Base-by-base conservation (phyloP, 1,140 invertebrate species). In the Mactra quadrangularis region DNA sequence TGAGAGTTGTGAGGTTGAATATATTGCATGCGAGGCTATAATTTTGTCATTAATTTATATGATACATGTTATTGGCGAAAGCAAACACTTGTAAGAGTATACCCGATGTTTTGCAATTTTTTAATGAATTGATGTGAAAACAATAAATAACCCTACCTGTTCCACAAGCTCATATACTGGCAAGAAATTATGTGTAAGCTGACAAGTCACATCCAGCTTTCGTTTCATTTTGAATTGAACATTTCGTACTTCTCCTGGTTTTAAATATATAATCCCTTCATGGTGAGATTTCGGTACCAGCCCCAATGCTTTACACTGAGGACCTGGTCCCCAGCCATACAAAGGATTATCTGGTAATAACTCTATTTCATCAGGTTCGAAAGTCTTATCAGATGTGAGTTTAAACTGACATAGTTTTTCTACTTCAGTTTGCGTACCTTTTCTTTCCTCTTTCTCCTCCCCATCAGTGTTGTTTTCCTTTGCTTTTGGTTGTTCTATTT, bases 321-420 rank as follows among this genome's bases (percentile, higher is more conserved):
- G 72, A 7, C 72, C 70, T 6, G 82, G 82, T 57, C 82, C 82
- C 82, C 82, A 84, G 1, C 82, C 82, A 57, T 25, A 50, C 9
- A 45, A 25, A 13, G 72, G 82, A 47, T 4, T 35, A 25, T 84
- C 82, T 31, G 82, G 82, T 29, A 77, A 31, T 17, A 72, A 64
- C 35, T 84, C 72, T 13, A 59, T 19, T 25, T 76, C 60, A 33
- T 64, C 72, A 25, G 66, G 22, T n/a, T 76, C 60, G 60, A 59
- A 70, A 4, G 59, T 31, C 45, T 62, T 71, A 22, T 82, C 79
- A 15, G 72, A 84, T 22, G 59, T 57, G 22, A 84, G 62, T 50
- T 62, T 47, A 60, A 77, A 71, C 35, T 84, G 72, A 62, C 82
- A 84, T 17, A 84, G 62, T 13, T 52, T 47, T 41, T 6, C 15